Base-by-base conservation (phyloP, 2,113 vertebrate species). In the Verasper variegatus region DNA sequence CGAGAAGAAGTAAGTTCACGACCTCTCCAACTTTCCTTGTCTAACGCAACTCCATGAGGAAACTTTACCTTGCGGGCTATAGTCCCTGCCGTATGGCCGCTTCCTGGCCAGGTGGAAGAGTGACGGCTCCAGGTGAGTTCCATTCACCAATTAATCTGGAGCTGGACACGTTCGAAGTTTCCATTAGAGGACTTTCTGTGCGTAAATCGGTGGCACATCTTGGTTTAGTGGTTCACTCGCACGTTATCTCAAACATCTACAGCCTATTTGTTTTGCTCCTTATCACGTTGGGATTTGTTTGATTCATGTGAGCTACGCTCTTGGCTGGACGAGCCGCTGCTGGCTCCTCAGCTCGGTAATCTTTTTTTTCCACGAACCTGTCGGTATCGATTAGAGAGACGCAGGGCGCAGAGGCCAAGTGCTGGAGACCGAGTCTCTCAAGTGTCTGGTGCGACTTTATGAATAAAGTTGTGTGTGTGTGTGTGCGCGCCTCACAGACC, bases 1-100 rank as follows among this genome's bases (percentile, higher is more conserved):
- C 31, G 90, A 94, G 0, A 95, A 94, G 87, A 90, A 95, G 94
- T 95, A 85, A 94, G 94, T 95, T 10, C 8, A 2, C 3, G 26
- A 4, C 6, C 20, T 18, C 1, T 68, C 3, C 21, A 42, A 13
- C 0, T 74, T 67, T 64, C 3, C 18, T 15, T n/a, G 17, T 63
- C 4, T 21, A 54, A 51, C 21, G 20, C 27, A 11, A 13, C 17
- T n/a, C 2, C 0, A 14, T 4, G 35, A 49, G 35, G 21, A 40
- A 58, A 70, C 57, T 55, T 58, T 35, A 17, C 56, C 21, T 45
- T 52, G 9, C 7, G 10, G 71, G 52, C 4, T 47, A 24, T 3
- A 9, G 1, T 24, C 23, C 27, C 1, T 0, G 4, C 9, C 7
- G 27, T 27, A 1, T 27, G n/a, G 26, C 13, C 13, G 17, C 66